phyloP scores from a whole-genome alignment of 64 coral and sea anemone genomes.

The Orbicella faveolata region DNA sequence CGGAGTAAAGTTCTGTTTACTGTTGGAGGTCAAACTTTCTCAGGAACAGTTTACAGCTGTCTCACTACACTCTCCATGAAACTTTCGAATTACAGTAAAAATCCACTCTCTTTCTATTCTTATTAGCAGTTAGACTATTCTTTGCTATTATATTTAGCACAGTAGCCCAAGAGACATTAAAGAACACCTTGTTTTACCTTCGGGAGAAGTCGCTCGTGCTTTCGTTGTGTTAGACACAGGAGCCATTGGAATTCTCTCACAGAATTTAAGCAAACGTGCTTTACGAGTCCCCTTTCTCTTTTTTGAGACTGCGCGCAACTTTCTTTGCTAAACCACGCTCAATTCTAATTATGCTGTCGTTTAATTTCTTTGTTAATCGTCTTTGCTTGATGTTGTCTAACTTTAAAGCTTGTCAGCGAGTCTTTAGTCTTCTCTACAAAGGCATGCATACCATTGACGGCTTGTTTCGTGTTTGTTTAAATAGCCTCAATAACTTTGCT shows the following conservation, averaged over 20 bases:
- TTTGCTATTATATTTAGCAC: background rate
- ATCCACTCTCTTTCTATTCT: background rate
- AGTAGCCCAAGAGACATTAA: background rate
- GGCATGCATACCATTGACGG: background rate
- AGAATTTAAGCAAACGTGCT: background rate
- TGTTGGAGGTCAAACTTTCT: no score
- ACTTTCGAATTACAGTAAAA: no score
- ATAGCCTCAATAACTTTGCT: background rate
- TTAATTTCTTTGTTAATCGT: background rate
- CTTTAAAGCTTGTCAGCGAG: background rate
- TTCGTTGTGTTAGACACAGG: background rate
- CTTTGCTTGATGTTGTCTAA: background rate
- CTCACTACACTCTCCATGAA: no score
- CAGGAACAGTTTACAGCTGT: no score
- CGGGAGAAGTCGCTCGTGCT: background rate
- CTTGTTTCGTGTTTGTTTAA: background rate
- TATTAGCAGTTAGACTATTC: background rate
- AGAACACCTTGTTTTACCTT: constrained; percentile 1
- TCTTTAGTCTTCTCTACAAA: background rate
- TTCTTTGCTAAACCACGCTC: background rate
- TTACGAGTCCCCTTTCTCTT: background rate
- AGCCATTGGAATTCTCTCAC: constrained; percentile 4
- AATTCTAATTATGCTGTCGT: background rate
- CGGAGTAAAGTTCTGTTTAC: no score
- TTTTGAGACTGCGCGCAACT: background rate